A percentile compares a stretch with the other conserved stretches of the same genome.
Conservation (phyloP, 2,113 vertebrate genomes). For the Macrotis lagotis region DNA sequence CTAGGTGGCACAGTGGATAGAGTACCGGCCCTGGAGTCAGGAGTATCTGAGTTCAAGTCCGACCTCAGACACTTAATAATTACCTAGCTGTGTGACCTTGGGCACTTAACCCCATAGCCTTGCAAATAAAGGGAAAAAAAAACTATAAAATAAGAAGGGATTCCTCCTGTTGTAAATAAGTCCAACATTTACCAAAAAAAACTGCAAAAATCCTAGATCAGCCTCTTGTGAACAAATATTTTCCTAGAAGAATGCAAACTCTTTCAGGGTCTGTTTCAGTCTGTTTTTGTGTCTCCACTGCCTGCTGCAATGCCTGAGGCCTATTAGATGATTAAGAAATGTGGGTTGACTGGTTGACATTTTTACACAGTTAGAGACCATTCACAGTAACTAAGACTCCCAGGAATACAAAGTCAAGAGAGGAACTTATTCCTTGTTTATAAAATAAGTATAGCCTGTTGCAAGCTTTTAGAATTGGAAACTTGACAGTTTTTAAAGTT, state of each 20-base stretch:
- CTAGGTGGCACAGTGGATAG: no score
- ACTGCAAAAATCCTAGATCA: background rate
- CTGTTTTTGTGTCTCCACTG: background rate
- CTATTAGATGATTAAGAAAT: background rate
- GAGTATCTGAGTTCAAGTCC: no score
- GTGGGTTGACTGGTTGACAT: background rate
- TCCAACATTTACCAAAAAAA: background rate
- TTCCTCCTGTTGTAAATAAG: background rate
- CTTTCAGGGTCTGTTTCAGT: background rate
- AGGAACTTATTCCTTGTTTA: background rate
- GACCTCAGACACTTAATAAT: no score
- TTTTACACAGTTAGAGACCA: background rate
- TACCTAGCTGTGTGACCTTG: no score
- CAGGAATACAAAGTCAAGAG: background rate
- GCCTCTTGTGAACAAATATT: background rate
- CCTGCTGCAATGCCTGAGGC: background rate
- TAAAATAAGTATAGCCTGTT: background rate
- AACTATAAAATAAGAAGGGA: no score
- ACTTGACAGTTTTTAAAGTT: conserved; percentile 24
- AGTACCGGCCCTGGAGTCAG: no score
- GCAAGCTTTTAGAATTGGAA: background rate
- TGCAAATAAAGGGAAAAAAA: no score
- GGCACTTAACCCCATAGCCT: no score
- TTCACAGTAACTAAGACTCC: background rate
- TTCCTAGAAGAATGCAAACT: background rate